These are phyloP conservation scores for Urosaurus nigricauda DNA, from an alignment of 2,797 vertebrate species.

Conservation along the genomic window DNA sequence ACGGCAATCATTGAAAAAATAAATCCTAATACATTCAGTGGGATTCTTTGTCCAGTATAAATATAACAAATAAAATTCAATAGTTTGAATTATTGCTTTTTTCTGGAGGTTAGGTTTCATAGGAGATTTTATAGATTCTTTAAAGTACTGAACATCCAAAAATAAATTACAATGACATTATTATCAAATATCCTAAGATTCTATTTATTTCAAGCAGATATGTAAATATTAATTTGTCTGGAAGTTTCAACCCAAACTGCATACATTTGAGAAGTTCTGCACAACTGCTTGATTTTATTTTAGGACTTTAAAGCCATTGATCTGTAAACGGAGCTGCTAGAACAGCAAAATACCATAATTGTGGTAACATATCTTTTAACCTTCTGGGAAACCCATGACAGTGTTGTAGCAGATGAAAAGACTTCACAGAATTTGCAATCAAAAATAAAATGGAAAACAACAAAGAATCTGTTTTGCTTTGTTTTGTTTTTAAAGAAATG, in stretches of 20 bases:
- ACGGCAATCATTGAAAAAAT: neutral
- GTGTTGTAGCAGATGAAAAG: neutral
- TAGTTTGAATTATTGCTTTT: neutral
- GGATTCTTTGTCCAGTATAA: too few species aligned
- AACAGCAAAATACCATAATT: neutral
- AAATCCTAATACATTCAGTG: too few species aligned
- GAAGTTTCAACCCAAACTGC: conserved; percentile 20
- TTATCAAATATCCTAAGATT: conserved; percentile 17
- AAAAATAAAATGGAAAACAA: neutral
- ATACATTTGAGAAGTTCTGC: conserved; percentile 3
- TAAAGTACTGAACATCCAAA: neutral
- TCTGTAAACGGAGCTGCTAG: conserved; percentile 20
- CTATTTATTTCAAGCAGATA: conserved; percentile 5
- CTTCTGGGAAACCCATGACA: conserved; percentile 10
- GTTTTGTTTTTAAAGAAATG: neutral
- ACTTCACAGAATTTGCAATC: neutral
- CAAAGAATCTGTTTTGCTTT: too few species aligned
- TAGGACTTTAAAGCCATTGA: neutral
- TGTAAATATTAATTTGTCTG: neutral
- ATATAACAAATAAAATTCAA: neutral
- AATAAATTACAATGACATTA: neutral
- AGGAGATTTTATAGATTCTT: neutral
- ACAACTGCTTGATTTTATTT: conserved; percentile 35
- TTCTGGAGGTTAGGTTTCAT: neutral
- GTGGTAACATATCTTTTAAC: neutral